Base-by-base conservation (phyloP, 2,797 vertebrate species). In the Halcyon chelicuti region DNA sequence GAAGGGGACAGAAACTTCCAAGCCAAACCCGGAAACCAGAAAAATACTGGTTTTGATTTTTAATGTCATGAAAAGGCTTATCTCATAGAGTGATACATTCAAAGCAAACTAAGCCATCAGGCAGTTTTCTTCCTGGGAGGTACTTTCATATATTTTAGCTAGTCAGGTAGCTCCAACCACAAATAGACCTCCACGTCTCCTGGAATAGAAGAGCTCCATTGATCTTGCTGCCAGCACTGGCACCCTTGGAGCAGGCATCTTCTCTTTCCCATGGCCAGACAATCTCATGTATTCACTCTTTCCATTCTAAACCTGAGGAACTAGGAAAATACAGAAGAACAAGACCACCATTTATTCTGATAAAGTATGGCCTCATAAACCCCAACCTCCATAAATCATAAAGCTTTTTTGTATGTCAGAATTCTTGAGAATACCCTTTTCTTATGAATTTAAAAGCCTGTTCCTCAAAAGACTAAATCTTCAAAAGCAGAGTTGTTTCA, bases 251-350 rank as follows among this genome's bases (percentile, higher is more conserved):
- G 86, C 67, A 88, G 86, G 47, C 80, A 95, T 94, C 88, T 97
- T 96, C 94, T 95, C 79, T 33, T 97, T 96, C 28, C 70, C 88
- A 92, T 93, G 88, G 94, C 63, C 93, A 94, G 85, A 94, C 93
- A 96, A 94, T 94, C 80, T 95, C 93, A 96, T 12, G 33, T 88
- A 96, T 96, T 96, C 88, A 88, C 83, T 96, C 76, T 88, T 94
- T 95, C 85, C 88, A 97, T 78, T 92, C 88, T 96, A 97, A 96
- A 90, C 94, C 94, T 96, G 96, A 95, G 88, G 93, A 95, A 94
- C 90, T 92, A 95, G 55, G 94, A 96, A 96, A 85, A 96, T 96
- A 96, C 83, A 96, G 92, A 97, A 95, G 94, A 97, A 95, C 83
- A 97, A 96, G 90, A 96, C 92, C 92, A 94, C 79, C 83, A 70